Evolutionary conservation across 1,140 invertebrate species (phyloP).

Genomic region (Zaprionus africanus): DNA sequence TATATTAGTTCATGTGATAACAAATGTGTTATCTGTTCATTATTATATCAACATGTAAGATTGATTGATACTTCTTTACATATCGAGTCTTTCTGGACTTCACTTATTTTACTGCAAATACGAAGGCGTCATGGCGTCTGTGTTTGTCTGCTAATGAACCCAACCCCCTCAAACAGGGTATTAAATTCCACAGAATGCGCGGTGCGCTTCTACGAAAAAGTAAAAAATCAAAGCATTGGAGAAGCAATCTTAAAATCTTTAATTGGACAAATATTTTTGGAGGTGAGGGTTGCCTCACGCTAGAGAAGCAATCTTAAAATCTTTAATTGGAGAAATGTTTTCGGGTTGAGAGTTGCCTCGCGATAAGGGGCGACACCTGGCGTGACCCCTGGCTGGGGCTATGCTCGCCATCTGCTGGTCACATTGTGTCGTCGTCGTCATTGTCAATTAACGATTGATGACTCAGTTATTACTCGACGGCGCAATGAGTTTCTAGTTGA

Average conservation of each 20-base stretch:
- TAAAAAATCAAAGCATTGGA: background rate
- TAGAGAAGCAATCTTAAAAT: background rate
- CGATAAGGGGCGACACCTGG: background rate
- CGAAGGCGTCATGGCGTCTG: background rate
- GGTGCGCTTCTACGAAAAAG: background rate
- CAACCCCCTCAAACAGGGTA: background rate
- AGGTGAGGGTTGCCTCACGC: background rate
- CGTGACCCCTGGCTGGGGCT: background rate
- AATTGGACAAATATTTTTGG: background rate
- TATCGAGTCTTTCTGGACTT: background rate
- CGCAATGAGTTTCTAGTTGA: conserved; percentile 55
- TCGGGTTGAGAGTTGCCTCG: background rate
- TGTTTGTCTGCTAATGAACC: background rate
- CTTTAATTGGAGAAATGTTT: too few species aligned
- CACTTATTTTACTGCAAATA: background rate
- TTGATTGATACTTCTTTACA: background rate
- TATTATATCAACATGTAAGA: background rate
- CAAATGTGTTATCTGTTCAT: background rate
- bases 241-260: background rate
- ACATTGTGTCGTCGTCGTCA: background rate
- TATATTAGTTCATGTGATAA: too few species aligned
- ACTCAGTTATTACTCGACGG: conserved; percentile 25
- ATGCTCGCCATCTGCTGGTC: background rate
- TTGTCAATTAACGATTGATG: conserved; percentile 36
- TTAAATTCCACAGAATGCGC: background rate